These are phyloP conservation scores for Uloborus diversus DNA, from an alignment of 1,140 invertebrate genomes.

Conservation along the genomic window DNA sequence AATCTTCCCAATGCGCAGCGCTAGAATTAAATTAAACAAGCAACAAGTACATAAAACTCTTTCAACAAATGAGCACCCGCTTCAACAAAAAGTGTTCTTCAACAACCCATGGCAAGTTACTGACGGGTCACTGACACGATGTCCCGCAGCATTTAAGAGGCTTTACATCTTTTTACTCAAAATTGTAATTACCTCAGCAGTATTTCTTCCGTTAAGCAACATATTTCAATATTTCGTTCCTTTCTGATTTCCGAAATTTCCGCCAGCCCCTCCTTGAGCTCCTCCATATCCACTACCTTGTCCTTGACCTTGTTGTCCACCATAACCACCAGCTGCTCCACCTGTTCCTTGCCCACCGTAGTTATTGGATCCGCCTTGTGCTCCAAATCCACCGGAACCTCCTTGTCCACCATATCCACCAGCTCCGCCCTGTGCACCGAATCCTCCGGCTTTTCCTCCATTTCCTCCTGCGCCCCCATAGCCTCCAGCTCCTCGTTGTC, in stretches of 20 bases:
- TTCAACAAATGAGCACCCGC: constrained; percentile 42
- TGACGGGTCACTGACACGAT: constrained; percentile 38
- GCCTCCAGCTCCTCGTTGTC: background rate
- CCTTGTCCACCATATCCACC: background rate
- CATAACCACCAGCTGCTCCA: background rate
- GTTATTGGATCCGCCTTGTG: background rate
- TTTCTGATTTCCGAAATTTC: background rate
- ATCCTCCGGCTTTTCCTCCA: background rate
- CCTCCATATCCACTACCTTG: background rate
- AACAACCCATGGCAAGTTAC: constrained; percentile 27
- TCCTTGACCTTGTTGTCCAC: background rate
- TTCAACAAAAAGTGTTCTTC: background rate
- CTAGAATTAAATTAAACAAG: background rate
- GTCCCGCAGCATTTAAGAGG: constrained; percentile 40
- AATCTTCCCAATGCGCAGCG: background rate
- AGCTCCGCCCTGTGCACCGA: background rate
- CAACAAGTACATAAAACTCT: constrained; percentile 16
- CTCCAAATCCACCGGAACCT: background rate
- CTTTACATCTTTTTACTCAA: constrained; percentile 16
- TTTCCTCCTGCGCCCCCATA: too few relatives aligned
- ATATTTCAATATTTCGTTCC: constrained; percentile 31
- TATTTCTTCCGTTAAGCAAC: background rate
- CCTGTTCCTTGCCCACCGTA: background rate
- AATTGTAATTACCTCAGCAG: constrained; percentile 3
- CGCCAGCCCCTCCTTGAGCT: background rate